Conservation (phyloP, 2,888 invertebrate species). For the Teleiodes luculella region DNA sequence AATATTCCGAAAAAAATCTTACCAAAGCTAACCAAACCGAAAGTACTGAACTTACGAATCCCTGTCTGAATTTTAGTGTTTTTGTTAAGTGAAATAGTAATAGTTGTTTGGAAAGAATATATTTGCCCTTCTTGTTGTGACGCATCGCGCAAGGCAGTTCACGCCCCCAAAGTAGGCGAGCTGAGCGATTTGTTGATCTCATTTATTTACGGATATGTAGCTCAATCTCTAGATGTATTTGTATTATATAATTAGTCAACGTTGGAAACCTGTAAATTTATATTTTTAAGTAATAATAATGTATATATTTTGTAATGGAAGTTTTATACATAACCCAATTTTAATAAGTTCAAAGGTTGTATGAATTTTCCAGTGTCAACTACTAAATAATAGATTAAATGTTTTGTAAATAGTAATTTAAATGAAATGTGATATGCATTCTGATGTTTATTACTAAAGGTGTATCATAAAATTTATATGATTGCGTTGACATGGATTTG, state of each 20-base stretch:
- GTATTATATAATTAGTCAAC: slow-evolving; percentile 50
- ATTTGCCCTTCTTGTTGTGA: no score
- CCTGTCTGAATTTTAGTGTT: no score
- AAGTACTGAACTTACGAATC: no score
- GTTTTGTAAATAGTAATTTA: slow-evolving; percentile 64
- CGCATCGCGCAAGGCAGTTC: no score
- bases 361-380: slow-evolving; percentile 59
- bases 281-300: slow-evolving; percentile 64
- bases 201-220: slow-evolving; percentile 72
- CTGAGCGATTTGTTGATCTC: slow-evolving; percentile 74
- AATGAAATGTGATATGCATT: slow-evolving; percentile 71
- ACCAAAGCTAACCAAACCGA: no score
- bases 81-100: no score
- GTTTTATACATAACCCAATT: slow-evolving; percentile 67
- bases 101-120: no score
- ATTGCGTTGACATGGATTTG: slow-evolving; percentile 71
- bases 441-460: slow-evolving; percentile 63
- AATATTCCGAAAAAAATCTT: no score
- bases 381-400: slow-evolving; percentile 44
- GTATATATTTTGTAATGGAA: slow-evolving; percentile 71
- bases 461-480: slow-evolving; percentile 73
- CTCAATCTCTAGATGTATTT: slow-evolving; percentile 68
- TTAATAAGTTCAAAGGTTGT: slow-evolving; percentile 58
- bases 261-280: slow-evolving; percentile 61
- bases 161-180: slow-evolving; percentile 34